These are phyloP conservation scores for Cheiracanthium punctorium DNA, from an alignment of 2,888 invertebrate species.

Conservation along the genomic window DNA sequence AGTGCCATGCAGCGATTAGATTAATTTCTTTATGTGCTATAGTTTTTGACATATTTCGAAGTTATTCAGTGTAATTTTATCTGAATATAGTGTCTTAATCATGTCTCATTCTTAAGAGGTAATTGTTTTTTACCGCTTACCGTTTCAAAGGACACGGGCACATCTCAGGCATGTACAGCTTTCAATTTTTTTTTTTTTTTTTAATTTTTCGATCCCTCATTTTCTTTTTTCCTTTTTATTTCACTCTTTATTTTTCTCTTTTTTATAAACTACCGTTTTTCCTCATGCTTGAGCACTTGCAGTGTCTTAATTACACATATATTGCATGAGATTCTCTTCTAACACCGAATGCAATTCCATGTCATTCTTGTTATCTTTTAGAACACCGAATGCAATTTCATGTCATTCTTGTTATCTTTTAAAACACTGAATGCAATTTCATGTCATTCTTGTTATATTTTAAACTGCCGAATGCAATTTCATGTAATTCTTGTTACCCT, in stretches of 20 bases:
- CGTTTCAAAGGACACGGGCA: slow-evolving; percentile 70
- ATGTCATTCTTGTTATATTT: too few relatives aligned
- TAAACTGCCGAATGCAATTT: too few relatives aligned
- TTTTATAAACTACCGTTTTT: background rate
- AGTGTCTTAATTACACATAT: background rate
- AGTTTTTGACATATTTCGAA: background rate
- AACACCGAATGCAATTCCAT: background rate
- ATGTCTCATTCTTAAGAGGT: slow-evolving; percentile 36
- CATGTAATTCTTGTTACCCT: too few relatives aligned
- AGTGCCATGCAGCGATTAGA: background rate
- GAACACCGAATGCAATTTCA: too few relatives aligned
- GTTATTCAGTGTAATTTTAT: background rate
- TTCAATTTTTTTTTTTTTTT: slow-evolving; percentile 70
- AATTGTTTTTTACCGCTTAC: slow-evolving; percentile 33
- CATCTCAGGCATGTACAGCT: slow-evolving; percentile 61
- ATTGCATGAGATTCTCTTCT: slow-evolving; percentile 8
- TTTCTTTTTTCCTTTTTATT: slow-evolving; percentile 71
- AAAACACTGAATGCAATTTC: too few relatives aligned
- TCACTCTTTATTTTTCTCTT: background rate
- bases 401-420: too few relatives aligned
- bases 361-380: too few relatives aligned
- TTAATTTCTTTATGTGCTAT: background rate
- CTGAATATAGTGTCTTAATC: background rate
- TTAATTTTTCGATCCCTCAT: slow-evolving; percentile 64
- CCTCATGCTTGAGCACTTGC: background rate